These are phyloP conservation scores for Dipodomys ordii DNA, from an alignment of 2,113 vertebrate species.

Conservation along the genomic window DNA sequence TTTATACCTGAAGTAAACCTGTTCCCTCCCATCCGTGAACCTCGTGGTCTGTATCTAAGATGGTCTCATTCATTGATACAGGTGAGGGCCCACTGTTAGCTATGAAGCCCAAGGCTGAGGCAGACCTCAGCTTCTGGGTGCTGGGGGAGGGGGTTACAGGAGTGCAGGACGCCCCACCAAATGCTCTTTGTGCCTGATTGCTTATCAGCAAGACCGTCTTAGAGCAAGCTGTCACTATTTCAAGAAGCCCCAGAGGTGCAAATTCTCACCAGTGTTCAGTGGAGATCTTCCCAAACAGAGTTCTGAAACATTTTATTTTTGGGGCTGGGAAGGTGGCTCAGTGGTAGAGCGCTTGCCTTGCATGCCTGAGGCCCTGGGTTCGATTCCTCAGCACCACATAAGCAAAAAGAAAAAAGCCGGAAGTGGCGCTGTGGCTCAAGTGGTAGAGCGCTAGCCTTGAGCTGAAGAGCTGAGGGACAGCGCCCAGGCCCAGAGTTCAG, in stretches of 20 bases:
- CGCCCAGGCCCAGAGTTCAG: no score
- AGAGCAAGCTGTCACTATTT: not conserved
- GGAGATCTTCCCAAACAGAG: not conserved
- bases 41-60: not conserved
- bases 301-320: not conserved
- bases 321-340: no score
- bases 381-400: no score
- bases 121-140: not conserved
- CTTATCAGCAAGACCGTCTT: not conserved
- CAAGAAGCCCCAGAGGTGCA: not conserved
- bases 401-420: no score
- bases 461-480: no score
- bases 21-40: constrained; percentile 56
- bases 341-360: no score
- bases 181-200: fast-evolving
- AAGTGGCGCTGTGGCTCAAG: no score
- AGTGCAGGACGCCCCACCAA: not conserved
- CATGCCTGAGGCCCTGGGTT: no score
- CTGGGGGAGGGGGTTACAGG: not conserved
- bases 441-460: no score
- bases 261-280: not conserved
- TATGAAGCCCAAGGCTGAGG: not conserved
- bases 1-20: constrained; percentile 82
- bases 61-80: not conserved
- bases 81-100: not conserved